Base-by-base conservation (phyloP, 2,888 invertebrate genomes). In the Dryomyza anilis region DNA sequence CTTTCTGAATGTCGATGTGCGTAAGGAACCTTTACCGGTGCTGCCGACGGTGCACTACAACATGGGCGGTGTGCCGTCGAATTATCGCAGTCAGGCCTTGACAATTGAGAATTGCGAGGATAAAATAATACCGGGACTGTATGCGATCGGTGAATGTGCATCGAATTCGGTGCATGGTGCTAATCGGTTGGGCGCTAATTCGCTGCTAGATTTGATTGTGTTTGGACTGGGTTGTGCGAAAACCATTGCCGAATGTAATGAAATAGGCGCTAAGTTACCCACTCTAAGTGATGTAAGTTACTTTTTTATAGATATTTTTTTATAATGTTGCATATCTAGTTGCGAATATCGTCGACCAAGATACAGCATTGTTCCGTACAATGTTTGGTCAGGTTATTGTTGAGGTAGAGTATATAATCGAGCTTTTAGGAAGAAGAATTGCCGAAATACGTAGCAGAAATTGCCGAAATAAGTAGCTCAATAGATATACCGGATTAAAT, bases 21-120 rank as follows among this genome's bases (percentile, higher is more conserved):
- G 97, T 12, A 89, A 95, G 71, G 98, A 99, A 77, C 97, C 99
- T n/a, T 96, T 99, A 74, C 99, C 99, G 0, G 98, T 99, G 39
- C 84, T 99, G 72, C 99, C 99, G 14, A 99, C 99, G 2, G 99
- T 99, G n/a, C 99, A 99, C 83, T 99, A 99, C 85, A 99, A 99
- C 81, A 99, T 99, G 99, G 99, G 99, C 30, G 99, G 99, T 67
- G 88, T 96, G 12, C 99, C 99, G 1, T 99, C 99, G 29, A 99
- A 99, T 85, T 99, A 91, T 85, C 92, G 91, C 74, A 98, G 98
- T 75, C 96, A 99, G 85, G 95, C 93, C 48, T 73, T 87, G 50
- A 80, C 77, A 12, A 70, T 81, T 36, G 80, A 79, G 63, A 70
- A 75, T 1, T 81, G 83, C 27, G 66, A 71, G 10, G 83, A 83